These are phyloP conservation scores for Zosterops hypoxanthus DNA, from an alignment of 2,113 vertebrate genomes.

Conservation along the genomic window DNA sequence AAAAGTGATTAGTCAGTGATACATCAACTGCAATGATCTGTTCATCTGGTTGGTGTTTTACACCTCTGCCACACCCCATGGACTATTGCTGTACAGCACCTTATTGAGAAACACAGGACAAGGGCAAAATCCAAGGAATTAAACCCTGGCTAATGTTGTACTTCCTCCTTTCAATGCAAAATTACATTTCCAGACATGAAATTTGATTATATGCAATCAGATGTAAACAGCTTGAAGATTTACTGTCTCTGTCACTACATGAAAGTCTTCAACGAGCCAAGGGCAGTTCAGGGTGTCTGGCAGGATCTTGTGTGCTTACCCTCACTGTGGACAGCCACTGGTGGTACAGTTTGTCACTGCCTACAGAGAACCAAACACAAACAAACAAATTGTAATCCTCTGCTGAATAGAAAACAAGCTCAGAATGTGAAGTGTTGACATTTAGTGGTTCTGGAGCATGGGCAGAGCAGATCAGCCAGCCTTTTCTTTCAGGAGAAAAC, in stretches of 20 bases:
- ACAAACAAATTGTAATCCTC: not conserved
- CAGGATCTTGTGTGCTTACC: conserved; percentile 76
- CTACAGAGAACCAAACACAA: conserved; percentile 70
- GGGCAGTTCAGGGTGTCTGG: not conserved
- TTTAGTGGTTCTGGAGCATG: not conserved
- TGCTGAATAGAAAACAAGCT: not conserved
- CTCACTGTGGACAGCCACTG: conserved; percentile 97
- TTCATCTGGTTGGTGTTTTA: not conserved
- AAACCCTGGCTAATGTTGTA: not conserved
- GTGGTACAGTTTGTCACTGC: conserved; percentile 93
- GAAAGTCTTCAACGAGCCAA: not conserved
- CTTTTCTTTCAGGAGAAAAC: not conserved
- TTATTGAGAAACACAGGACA: not conserved
- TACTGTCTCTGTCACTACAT: not conserved
- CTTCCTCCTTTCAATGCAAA: not conserved
- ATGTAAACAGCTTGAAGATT: not conserved
- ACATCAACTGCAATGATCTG: not conserved
- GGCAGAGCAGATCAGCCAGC: not conserved
- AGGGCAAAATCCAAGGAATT: not conserved
- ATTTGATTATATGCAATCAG: not conserved
- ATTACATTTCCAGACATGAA: not conserved
- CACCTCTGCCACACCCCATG: not conserved
- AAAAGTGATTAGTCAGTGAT: not conserved
- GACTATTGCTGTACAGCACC: not conserved
- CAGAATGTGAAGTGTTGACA: not conserved